Base-by-base conservation (phyloP, 2,797 vertebrate genomes). In the Anableps anableps region DNA sequence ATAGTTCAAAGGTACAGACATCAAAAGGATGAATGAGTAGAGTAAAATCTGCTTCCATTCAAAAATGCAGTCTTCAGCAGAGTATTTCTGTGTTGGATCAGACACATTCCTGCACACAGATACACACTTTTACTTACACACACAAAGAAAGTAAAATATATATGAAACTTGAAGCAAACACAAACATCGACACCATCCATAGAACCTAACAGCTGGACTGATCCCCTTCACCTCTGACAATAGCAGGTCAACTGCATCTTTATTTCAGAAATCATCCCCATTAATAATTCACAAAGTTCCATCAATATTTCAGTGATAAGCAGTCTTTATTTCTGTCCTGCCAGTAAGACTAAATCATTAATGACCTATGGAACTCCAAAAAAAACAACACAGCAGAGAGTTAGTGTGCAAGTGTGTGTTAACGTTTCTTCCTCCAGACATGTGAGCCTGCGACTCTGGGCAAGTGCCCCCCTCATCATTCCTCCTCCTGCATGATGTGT, bases 281-380 rank as follows among this genome's bases (percentile, higher is more conserved):
- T 94, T 85, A 93, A 94, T 93, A 87, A 93, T 94, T 90, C 73
- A 95, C 74, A 1, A n/a, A 10, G 2, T 70, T 26, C 62, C 87
- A 94, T 95, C 90, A 94, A 95, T 95, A 94, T 94, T 95, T 94
- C 88, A 94, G 85, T 88, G 89, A 89, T 89, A 93, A 93, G 92
- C 88, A 93, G 92, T 89, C 90, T 89, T 62, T 93, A 93, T 94
- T 94, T 93, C 92, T 94, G 94, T 94, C 91, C 88, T 93, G 91
- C 92, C 93, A 93, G 94, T 94, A 94, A 92, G 78, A 92, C 81
- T 94, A 86, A 94, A 95, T 95, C 93, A 93, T 94, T 93, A 87
- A 94, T 93, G 88, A 51, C 85, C 76, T 79, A 73, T 58, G 77
- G 91, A 92, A 85, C 83, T 88, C 90, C 87, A 90, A 89, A 93